These are phyloP conservation scores for Pyrrhia umbra DNA, from an alignment of 2,888 invertebrate species.

Conservation along the genomic window DNA sequence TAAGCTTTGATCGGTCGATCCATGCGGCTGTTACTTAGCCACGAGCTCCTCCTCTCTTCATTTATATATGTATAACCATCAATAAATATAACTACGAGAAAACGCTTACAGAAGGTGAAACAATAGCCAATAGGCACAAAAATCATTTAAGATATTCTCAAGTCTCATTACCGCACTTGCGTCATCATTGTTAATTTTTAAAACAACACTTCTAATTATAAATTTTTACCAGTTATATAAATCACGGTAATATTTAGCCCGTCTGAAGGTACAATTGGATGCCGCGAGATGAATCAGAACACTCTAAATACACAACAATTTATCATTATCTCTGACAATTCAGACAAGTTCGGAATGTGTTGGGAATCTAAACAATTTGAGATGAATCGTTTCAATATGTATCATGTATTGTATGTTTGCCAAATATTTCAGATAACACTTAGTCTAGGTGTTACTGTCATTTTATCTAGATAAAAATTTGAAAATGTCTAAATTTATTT, in stretches of 20 bases:
- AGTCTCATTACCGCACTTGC: slow-evolving; percentile 23
- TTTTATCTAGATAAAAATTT: background rate
- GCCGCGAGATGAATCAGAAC: slow-evolving; percentile 39
- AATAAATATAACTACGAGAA: no score
- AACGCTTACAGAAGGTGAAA: background rate
- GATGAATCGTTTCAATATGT: slow-evolving; percentile 35
- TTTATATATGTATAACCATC: no score
- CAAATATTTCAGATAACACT: slow-evolving; percentile 28
- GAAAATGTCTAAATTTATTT: background rate
- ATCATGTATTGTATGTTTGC: slow-evolving; percentile 39
- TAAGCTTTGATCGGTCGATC: no score
- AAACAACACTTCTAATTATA: slow-evolving; percentile 40
- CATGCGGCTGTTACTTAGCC: no score
- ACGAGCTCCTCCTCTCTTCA: no score
- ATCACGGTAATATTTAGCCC: slow-evolving; percentile 14
- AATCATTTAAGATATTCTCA: slow-evolving; percentile 2
- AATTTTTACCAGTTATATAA: slow-evolving; percentile 19
- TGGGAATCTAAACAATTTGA: slow-evolving; percentile 43
- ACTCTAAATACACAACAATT: slow-evolving; percentile 48
- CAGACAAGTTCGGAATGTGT: slow-evolving; percentile 35
- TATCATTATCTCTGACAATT: slow-evolving; percentile 46
- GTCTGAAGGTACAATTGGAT: slow-evolving; percentile 1
- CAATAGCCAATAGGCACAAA: background rate
- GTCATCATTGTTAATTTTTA: slow-evolving; percentile 49
- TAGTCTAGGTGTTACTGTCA: background rate